Percentiles rank a stretch among this genome's conserved stretches.
Conservation (phyloP, 2,113 vertebrate species). For the Dendrocopos noguchii region DNA sequence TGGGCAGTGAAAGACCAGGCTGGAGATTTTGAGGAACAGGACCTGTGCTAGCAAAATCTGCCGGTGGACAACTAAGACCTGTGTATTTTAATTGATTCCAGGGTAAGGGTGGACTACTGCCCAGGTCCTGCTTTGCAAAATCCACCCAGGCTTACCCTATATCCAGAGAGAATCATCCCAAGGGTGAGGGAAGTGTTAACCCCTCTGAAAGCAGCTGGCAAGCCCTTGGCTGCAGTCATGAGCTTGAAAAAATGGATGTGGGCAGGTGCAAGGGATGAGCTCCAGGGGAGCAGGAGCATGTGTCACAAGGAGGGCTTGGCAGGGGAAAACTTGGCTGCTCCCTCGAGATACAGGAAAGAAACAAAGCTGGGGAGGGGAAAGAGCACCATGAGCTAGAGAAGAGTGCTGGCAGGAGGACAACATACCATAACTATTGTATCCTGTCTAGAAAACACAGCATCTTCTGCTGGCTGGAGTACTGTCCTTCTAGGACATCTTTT, state of each 20-base stretch:
- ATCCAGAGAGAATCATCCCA: neutral
- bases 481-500: neutral
- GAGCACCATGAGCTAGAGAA: neutral
- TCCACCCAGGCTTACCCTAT: neutral
- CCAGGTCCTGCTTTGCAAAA: neutral
- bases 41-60: neutral
- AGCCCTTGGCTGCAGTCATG: neutral
- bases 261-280: slow-evolving; percentile 20
- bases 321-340: slow-evolving; percentile 29
- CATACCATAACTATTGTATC: neutral
- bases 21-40: neutral
- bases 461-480: neutral
- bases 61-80: neutral
- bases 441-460: neutral
- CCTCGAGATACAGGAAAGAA: neutral
- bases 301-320: neutral
- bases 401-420: neutral
- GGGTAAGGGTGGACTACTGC: neutral
- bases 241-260: slow-evolving; percentile 2
- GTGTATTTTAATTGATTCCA: neutral
- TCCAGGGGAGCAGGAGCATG: neutral
- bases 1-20: neutral
- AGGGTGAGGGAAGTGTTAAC: neutral
- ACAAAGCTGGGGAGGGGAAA: neutral
- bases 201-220: neutral